phyloP scores from a whole-genome alignment of 2,888 invertebrate genomes.

The Drosophila subsilvestris region DNA sequence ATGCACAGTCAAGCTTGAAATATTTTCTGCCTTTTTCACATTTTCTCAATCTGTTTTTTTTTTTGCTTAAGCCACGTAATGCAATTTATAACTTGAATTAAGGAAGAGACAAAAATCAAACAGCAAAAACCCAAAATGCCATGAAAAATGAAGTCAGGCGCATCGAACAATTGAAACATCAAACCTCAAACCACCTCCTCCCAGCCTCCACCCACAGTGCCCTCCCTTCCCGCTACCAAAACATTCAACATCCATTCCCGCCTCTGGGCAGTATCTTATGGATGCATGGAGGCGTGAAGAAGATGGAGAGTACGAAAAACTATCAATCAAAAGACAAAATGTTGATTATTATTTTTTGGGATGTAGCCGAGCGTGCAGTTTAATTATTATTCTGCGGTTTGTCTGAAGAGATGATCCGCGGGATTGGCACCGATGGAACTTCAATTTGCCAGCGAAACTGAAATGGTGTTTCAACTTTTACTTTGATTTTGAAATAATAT shows the following conservation, averaged over 20 bases:
- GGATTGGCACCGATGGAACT: constrained; percentile 1
- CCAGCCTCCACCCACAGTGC: constrained; percentile 10
- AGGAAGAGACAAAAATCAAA: constrained; percentile 52
- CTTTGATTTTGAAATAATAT: constrained; percentile 1
- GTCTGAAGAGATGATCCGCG: constrained; percentile 4
- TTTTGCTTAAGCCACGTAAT: constrained; percentile 61
- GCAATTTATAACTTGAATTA: constrained; percentile 63
- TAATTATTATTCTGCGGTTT: constrained; percentile 60
- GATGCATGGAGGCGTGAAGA: constrained; percentile 42
- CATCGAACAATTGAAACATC: constrained; percentile 51
- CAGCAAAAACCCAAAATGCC: constrained; percentile 57
- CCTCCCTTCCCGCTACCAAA: constrained; percentile 2
- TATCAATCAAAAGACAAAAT: constrained; percentile 73
- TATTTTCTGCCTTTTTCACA: constrained; percentile 22
- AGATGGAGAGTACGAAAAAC: constrained; percentile 49
- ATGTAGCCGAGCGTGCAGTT: constrained; percentile 63
- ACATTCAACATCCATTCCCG: background rate
- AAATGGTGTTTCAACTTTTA: constrained; percentile 3
- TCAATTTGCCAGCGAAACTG: constrained; percentile 14
- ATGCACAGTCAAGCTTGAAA: constrained; percentile 62
- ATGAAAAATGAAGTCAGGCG: constrained; percentile 70
- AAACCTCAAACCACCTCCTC: constrained; percentile 40
- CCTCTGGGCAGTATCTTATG: constrained; percentile 21
- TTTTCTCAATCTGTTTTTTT: constrained; percentile 22
- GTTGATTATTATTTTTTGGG: constrained; percentile 60